A percentile compares a stretch with the other conserved stretches of the same genome.
phyloP scores from a whole-genome alignment of 2,888 invertebrate genomes.

The Griposia aprilina region DNA sequence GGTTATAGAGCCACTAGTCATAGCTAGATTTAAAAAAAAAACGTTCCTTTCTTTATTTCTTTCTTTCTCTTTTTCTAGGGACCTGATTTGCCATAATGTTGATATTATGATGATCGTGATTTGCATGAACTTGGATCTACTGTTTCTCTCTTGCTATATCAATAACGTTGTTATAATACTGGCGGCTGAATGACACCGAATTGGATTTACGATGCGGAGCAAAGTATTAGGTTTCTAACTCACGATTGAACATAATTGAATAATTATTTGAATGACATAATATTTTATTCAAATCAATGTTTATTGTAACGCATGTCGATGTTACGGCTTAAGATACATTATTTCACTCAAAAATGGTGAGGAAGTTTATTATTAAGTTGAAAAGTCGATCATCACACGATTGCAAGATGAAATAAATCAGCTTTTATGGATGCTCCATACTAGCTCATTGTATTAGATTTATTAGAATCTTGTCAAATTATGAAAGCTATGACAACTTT shows the following conservation, averaged over 20 bases:
- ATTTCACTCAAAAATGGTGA: neutral
- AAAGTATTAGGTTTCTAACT: constrained; percentile 46
- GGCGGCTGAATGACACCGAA: constrained; percentile 33
- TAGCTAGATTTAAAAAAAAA: too few relatives aligned
- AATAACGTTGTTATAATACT: constrained; percentile 9
- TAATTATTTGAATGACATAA: constrained; percentile 41
- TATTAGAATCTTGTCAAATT: neutral
- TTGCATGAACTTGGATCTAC: neutral
- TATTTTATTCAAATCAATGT: constrained; percentile 1
- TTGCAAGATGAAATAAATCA: neutral
- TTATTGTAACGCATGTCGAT: neutral
- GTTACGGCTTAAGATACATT: too few relatives aligned
- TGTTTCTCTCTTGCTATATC: neutral
- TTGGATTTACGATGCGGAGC: constrained; percentile 39
- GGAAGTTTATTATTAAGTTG: neutral
- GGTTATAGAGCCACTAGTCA: too few relatives aligned
- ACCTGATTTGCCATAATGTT: too few relatives aligned
- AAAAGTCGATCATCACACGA: neutral
- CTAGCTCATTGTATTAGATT: too few relatives aligned
- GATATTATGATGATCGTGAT: too few relatives aligned
- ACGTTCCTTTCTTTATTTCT: too few relatives aligned
- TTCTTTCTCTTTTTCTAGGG: too few relatives aligned
- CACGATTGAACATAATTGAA: constrained; percentile 41
- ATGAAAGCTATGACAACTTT: neutral
- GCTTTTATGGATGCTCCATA: too few relatives aligned